phyloP scores from a whole-genome alignment of 2,888 invertebrate genomes.

The Byasa hedistus region DNA sequence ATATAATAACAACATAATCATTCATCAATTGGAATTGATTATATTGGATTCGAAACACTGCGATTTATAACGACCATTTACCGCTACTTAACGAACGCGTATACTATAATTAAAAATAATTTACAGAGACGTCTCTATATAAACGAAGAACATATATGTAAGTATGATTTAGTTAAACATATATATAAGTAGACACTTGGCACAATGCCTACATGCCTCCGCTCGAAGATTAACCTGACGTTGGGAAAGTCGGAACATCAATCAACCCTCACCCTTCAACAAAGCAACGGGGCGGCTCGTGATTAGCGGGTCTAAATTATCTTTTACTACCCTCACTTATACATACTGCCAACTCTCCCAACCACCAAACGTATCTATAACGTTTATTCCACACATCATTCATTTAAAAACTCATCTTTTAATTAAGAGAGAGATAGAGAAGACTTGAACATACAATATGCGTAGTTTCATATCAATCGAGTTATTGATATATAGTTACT shows the following conservation, averaged over 20 bases:
- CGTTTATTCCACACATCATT: not conserved
- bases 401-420: not conserved
- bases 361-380: not conserved
- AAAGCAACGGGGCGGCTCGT: conserved; percentile 58
- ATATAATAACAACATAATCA: too few species aligned
- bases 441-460: too few species aligned
- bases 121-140: too few species aligned
- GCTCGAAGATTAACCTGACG: conserved; percentile 50
- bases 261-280: conserved; percentile 62
- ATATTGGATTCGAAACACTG: too few species aligned
- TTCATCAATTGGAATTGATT: too few species aligned
- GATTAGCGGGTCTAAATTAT: conserved; percentile 68
- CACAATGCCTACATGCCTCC: conserved; percentile 28
- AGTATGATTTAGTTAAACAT: not conserved
- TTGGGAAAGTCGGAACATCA: conserved; percentile 60
- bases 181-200: conserved; percentile 21
- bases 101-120: too few species aligned
- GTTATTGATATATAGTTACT: too few species aligned
- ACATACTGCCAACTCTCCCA: conserved; percentile 19
- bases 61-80: too few species aligned
- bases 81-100: too few species aligned
- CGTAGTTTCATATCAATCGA: too few species aligned
- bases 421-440: not conserved
- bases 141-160: too few species aligned
- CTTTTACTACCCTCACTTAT: conserved; percentile 41